A percentile compares a stretch with the other conserved stretches of the same genome.
phyloP scores from a whole-genome alignment of 2,113 vertebrate species.

The Colaptes auratus region DNA sequence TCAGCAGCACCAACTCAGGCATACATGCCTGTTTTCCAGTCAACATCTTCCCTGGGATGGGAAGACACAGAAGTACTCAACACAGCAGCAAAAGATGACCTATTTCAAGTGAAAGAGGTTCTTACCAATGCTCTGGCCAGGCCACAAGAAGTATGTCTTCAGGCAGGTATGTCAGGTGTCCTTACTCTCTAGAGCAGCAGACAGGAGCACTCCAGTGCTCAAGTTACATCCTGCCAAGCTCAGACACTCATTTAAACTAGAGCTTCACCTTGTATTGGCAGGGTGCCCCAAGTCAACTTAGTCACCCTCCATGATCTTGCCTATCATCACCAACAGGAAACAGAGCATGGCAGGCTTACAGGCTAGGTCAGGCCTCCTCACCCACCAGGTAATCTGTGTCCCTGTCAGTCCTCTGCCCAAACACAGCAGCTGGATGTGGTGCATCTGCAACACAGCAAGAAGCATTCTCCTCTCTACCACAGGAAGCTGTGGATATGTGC shows the following conservation, averaged over 20 bases:
- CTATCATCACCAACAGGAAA: neutral
- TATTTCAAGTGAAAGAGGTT: neutral
- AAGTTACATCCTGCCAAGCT: neutral
- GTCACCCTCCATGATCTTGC: neutral
- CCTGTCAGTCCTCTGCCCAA: neutral
- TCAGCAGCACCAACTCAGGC: neutral
- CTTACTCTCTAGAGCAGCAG: neutral
- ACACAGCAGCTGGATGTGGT: neutral
- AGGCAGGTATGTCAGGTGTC: neutral
- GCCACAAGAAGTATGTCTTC: neutral
- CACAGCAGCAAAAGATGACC: neutral
- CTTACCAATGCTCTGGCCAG: neutral
- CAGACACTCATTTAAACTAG: neutral
- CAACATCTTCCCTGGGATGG: neutral
- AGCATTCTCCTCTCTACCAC: neutral
- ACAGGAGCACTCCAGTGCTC: neutral
- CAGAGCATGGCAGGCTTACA: neutral
- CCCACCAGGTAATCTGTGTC: no score
- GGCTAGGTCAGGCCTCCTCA: neutral
- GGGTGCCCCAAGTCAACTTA: neutral
- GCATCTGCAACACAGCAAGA: neutral
- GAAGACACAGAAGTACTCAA: neutral
- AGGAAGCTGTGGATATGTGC: neutral
- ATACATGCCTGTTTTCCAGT: neutral
- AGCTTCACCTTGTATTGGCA: neutral